phyloP scores from a whole-genome alignment of 1,140 invertebrate species.

The Teleogryllus occipitalis region DNA sequence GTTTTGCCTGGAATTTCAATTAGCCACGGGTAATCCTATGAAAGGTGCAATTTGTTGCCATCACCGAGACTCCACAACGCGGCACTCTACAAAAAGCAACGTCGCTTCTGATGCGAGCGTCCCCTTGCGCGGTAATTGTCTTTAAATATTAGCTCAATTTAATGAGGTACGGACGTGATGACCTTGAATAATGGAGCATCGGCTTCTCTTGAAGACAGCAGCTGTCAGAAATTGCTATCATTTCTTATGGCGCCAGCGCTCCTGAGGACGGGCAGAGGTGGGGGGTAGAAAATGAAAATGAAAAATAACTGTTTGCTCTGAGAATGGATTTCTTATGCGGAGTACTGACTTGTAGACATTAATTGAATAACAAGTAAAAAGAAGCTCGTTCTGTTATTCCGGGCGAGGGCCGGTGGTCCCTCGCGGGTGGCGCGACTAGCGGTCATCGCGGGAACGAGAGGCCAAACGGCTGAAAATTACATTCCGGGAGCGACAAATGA shows the following conservation, averaged over 20 bases:
- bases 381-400: background rate
- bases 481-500: too few species aligned
- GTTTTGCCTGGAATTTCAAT: constrained; percentile 1
- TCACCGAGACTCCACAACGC: background rate
- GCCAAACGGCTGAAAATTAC: background rate
- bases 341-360: background rate
- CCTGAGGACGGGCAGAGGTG: too few species aligned
- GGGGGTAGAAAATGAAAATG: background rate
- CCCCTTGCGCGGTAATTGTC: background rate
- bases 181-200: background rate
- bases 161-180: constrained; percentile 3
- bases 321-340: background rate
- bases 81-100: background rate
- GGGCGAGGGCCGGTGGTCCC: background rate
- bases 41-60: constrained; percentile 4
- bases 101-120: background rate
- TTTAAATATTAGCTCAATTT: constrained; percentile 6
- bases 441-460: background rate
- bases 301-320: background rate
- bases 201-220: constrained; percentile 3
- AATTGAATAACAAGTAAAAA: background rate
- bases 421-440: background rate
- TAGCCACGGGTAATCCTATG: background rate
- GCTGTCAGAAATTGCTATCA: constrained; percentile 4
- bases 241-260: background rate